A percentile compares a stretch with the other conserved stretches of the same genome.
These are phyloP conservation scores for Pristionchus arcanus DNA, from an alignment of 2,888 invertebrate genomes.

Conservation along the genomic window DNA sequence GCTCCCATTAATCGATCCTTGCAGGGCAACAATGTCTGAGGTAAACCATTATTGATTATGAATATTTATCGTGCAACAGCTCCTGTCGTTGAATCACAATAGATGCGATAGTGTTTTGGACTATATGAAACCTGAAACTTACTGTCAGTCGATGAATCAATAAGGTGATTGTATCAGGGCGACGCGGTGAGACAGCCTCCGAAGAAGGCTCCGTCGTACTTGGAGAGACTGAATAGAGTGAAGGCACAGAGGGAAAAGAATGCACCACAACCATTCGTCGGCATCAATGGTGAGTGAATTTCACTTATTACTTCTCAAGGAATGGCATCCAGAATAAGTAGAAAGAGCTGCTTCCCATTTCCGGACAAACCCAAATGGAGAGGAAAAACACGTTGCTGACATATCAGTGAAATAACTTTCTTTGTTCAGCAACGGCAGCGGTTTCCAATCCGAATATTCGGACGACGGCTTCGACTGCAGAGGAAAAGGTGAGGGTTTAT, in stretches of 20 bases:
- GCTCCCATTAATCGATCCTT: background rate
- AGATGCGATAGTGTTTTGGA: background rate
- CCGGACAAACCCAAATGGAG: background rate
- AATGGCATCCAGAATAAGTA: background rate
- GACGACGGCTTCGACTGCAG: background rate
- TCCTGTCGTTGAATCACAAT: background rate
- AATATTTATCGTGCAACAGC: background rate
- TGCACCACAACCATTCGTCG: background rate
- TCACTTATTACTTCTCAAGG: background rate
- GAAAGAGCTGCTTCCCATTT: background rate
- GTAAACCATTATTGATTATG: background rate
- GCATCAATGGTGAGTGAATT: background rate
- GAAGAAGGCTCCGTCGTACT: slow-evolving; percentile 20
- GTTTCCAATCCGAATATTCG: background rate
- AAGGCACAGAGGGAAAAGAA: background rate
- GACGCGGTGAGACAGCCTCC: background rate
- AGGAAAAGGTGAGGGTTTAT: slow-evolving; percentile 7
- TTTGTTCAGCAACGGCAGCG: background rate
- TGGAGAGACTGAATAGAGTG: slow-evolving; percentile 44
- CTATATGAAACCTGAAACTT: background rate
- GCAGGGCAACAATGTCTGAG: background rate
- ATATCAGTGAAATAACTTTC: too few species aligned
- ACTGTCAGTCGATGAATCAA: background rate
- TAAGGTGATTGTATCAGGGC: background rate
- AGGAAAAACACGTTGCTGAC: background rate